Evolutionary conservation across 2,888 invertebrate species (phyloP).

Genomic region (Panopea generosa): DNA sequence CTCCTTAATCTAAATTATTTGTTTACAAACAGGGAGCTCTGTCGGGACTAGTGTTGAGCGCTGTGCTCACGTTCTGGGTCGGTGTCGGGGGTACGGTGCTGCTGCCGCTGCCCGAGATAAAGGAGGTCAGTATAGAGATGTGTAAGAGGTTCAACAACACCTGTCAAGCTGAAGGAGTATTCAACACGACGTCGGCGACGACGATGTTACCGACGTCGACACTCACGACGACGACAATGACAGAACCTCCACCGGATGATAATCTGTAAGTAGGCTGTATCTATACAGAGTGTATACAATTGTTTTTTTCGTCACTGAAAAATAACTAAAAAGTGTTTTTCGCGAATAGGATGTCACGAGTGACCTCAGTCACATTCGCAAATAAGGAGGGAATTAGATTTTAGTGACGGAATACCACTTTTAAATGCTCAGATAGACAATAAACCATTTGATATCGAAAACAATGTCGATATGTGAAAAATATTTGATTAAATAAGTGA

Average conservation of each 20-base stretch:
- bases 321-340: too few species aligned
- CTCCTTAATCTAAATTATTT: too few species aligned
- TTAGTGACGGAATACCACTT: too few species aligned
- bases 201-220: constrained; percentile 6
- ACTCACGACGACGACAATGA: constrained; percentile 4
- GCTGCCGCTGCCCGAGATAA: constrained; percentile 59
- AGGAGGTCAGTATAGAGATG: constrained; percentile 57
- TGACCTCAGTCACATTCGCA: too few species aligned
- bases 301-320: neutral
- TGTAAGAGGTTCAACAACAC: constrained; percentile 60
- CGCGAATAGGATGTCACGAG: too few species aligned
- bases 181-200: constrained; percentile 5
- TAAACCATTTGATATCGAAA: too few species aligned
- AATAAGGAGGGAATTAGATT: too few species aligned
- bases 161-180: constrained; percentile 19
- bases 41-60: constrained; percentile 65
- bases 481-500: too few species aligned
- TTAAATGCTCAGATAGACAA: too few species aligned
- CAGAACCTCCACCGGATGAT: constrained; percentile 15
- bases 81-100: constrained; percentile 74
- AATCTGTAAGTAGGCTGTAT: constrained; percentile 29
- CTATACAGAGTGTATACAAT: neutral
- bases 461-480: too few species aligned
- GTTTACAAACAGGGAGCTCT: constrained; percentile 71
- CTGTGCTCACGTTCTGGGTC: constrained; percentile 75